Percentiles rank a stretch among this genome's conserved stretches.
Evolutionary conservation across 2,113 vertebrate species (phyloP).

Genomic region (Cyphomyrus discorhynchus): DNA sequence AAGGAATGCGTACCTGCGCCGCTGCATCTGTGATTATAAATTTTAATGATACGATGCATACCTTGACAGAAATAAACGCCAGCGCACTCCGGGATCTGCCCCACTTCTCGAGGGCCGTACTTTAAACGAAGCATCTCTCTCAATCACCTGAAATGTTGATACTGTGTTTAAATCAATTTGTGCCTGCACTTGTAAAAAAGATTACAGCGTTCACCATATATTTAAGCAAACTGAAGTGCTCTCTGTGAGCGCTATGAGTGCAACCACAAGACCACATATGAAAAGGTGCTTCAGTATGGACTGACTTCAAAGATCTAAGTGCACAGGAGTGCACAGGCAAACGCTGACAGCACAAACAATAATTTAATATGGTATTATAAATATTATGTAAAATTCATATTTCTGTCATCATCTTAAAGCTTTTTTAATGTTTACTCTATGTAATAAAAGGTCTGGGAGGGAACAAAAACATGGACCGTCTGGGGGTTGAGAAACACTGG

Average conservation of each 20-base stretch:
- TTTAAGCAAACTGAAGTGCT: slow-evolving; percentile 58
- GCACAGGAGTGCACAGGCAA: slow-evolving; percentile 45
- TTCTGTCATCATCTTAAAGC: slow-evolving; percentile 42
- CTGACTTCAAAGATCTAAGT: slow-evolving; percentile 57
- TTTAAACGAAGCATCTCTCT: slow-evolving; percentile 52
- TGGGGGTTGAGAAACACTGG: neutral
- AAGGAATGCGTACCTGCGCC: slow-evolving; percentile 41
- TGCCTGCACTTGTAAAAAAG: slow-evolving; percentile 66
- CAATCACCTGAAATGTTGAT: slow-evolving; percentile 61
- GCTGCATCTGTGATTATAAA: slow-evolving; percentile 60
- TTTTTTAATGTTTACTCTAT: slow-evolving; percentile 41
- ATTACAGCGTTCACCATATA: slow-evolving; percentile 64
- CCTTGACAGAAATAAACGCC: slow-evolving; percentile 40
- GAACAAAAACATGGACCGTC: slow-evolving; percentile 3
- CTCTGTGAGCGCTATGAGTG: slow-evolving; percentile 53
- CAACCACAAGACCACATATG: slow-evolving; percentile 59
- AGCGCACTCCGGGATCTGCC: slow-evolving; percentile 24
- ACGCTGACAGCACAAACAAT: slow-evolving; percentile 57
- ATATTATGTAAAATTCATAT: slow-evolving; percentile 57
- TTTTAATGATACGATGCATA: slow-evolving; percentile 59
- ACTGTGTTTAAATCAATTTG: slow-evolving; percentile 70
- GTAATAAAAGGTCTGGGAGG: slow-evolving; percentile 45
- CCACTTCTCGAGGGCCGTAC: slow-evolving; percentile 52
- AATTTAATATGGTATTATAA: slow-evolving; percentile 62
- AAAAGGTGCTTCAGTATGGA: slow-evolving; percentile 60